Evolutionary conservation across 1,140 invertebrate species (phyloP).

Genomic region (Vanessa atalanta): DNA sequence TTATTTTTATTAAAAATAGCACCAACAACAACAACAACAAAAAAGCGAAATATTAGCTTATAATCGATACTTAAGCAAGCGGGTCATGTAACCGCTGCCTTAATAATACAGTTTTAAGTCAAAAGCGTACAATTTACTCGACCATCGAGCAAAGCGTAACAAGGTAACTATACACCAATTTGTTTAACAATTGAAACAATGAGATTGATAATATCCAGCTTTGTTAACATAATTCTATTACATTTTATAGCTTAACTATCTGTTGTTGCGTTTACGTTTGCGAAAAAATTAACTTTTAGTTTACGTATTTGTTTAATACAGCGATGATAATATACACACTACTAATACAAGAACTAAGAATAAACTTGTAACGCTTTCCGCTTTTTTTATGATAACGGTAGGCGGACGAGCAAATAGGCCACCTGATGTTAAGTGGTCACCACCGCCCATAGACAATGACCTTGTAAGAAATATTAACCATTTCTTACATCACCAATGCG

Average conservation of each 20-base stretch:
- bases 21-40: not conserved
- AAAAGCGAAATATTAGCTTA: not conserved
- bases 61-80: not conserved
- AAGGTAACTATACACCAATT: not conserved
- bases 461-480: too few relatives aligned
- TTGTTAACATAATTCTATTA: not conserved
- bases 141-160: not conserved
- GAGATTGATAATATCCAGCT: not conserved
- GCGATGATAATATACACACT: too few relatives aligned
- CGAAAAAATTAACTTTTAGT: too few relatives aligned
- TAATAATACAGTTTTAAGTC: conserved; percentile 6
- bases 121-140: conserved; percentile 5
- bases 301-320: too few relatives aligned
- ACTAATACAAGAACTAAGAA: too few relatives aligned
- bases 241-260: not conserved
- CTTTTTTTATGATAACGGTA: too few relatives aligned
- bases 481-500: too few relatives aligned
- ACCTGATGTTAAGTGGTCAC: too few relatives aligned
- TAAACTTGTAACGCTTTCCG: too few relatives aligned
- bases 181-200: conserved; percentile 1
- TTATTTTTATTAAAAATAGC: not conserved
- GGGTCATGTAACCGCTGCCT: not conserved
- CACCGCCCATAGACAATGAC: too few relatives aligned
- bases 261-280: too few relatives aligned
- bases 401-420: too few relatives aligned